These are phyloP conservation scores for Orestias chungarensis DNA, from an alignment of 2,797 vertebrate species.

Conservation along the genomic window DNA sequence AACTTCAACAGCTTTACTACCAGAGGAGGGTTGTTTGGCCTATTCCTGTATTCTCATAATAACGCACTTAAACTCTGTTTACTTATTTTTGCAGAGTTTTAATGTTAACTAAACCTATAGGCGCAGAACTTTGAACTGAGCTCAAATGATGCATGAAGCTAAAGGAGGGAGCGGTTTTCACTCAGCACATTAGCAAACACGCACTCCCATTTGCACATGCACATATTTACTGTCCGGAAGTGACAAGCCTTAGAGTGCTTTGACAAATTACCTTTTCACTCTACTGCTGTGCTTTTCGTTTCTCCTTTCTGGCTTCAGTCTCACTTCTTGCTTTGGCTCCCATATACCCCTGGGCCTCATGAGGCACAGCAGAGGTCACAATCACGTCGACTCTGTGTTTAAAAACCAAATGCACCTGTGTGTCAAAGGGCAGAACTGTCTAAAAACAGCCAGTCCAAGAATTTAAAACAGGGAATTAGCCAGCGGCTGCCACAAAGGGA, in stretches of 20 bases:
- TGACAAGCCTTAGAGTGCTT: conserved; percentile 32
- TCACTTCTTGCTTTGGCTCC: conserved; percentile 29
- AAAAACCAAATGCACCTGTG: conserved; percentile 38
- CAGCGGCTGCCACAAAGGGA: conserved; percentile 12
- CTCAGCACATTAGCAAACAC: neutral
- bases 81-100: conserved; percentile 6
- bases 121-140: neutral
- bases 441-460: conserved; percentile 38
- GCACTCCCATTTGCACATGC: conserved; percentile 10
- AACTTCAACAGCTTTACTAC: conserved; percentile 8
- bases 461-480: conserved; percentile 45
- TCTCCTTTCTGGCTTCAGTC: neutral
- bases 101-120: conserved; percentile 18
- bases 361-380: conserved; percentile 57
- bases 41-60: conserved; percentile 5
- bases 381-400: conserved; percentile 41
- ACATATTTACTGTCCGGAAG: conserved; percentile 22
- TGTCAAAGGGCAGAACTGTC: conserved; percentile 54
- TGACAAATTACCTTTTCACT: conserved; percentile 38
- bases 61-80: conserved; percentile 15
- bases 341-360: conserved; percentile 27
- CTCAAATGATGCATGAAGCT: neutral
- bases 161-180: conserved; percentile 6
- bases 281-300: conserved; percentile 18
- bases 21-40: conserved; percentile 1